Percentiles rank a stretch among this genome's conserved stretches.
These are phyloP conservation scores for Synaphobranchus kaupii DNA, from an alignment of 2,797 vertebrate species.

Conservation along the genomic window DNA sequence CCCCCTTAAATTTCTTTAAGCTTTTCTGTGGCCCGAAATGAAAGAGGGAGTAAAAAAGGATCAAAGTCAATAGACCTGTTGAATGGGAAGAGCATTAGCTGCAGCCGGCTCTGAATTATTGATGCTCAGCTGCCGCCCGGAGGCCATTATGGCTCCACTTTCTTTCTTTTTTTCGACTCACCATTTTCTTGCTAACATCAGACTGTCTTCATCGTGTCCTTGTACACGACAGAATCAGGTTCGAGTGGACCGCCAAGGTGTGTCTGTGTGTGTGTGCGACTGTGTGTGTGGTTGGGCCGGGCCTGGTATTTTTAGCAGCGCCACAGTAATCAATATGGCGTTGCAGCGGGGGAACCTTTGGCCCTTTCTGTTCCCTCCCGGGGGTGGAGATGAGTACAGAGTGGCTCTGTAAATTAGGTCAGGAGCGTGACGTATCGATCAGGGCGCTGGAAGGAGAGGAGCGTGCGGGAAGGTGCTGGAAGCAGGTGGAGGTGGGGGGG, in stretches of 20 bases:
- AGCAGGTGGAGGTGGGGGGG: not conserved
- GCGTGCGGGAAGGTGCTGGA: not conserved
- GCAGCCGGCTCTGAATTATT: conserved; percentile 21
- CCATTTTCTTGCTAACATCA: conserved; percentile 11
- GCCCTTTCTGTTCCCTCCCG: not conserved
- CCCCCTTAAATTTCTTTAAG: not conserved
- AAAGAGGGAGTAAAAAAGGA: not conserved
- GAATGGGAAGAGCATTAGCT: conserved; percentile 17
- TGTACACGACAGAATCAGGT: not conserved
- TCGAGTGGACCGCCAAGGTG: not conserved
- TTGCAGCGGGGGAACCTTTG: not conserved
- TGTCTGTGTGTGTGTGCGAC: not conserved
- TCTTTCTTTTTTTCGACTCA: not conserved
- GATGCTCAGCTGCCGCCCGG: not conserved
- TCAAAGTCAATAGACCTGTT: conserved; percentile 28
- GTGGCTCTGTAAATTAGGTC: conserved; percentile 23
- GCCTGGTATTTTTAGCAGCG: conserved; percentile 17
- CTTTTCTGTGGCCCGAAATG: not conserved
- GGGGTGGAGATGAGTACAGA: not conserved
- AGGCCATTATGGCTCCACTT: conserved; percentile 19
- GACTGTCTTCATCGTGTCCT: not conserved
- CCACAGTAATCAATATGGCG: not conserved
- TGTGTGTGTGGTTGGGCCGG: not conserved
- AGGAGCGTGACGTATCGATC: conserved; percentile 15
- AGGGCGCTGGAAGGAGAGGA: not conserved